phyloP scores from a whole-genome alignment of 2,888 invertebrate species.

The Leistus spinibarbis region DNA sequence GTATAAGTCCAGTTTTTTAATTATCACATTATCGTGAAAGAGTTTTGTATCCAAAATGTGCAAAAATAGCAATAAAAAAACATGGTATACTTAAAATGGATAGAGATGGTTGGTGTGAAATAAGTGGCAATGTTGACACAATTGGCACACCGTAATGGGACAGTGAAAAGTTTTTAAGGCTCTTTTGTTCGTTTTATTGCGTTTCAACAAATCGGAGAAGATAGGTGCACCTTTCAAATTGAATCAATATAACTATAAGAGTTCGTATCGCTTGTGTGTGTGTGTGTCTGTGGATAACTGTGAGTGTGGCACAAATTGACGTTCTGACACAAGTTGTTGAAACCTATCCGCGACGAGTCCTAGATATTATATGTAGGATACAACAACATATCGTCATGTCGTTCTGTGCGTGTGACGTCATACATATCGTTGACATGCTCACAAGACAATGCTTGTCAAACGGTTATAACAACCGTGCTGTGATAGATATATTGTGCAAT shows the following conservation, averaged over 20 bases:
- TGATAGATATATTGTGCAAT: neutral
- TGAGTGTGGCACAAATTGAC: constrained; percentile 42
- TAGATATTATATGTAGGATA: neutral
- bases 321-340: constrained; percentile 42
- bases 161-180: constrained; percentile 15
- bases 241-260: constrained; percentile 42
- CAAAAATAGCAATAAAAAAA: too few species aligned
- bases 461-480: neutral
- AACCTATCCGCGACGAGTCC: constrained; percentile 1
- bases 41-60: too few species aligned
- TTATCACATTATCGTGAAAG: too few species aligned
- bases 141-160: neutral
- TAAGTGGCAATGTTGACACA: neutral
- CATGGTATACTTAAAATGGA: too few species aligned
- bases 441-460: neutral
- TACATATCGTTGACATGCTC: neutral
- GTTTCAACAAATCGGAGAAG: constrained; percentile 32
- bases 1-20: too few species aligned
- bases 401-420: neutral
- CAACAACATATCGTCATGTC: neutral
- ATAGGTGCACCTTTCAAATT: constrained; percentile 42
- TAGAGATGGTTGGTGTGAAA: too few species aligned
- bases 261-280: neutral
- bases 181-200: neutral
- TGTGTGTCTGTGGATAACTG: constrained; percentile 13